Evolutionary conservation across 2,113 vertebrate species (phyloP).

Genomic region (Oncorhynchus keta): DNA sequence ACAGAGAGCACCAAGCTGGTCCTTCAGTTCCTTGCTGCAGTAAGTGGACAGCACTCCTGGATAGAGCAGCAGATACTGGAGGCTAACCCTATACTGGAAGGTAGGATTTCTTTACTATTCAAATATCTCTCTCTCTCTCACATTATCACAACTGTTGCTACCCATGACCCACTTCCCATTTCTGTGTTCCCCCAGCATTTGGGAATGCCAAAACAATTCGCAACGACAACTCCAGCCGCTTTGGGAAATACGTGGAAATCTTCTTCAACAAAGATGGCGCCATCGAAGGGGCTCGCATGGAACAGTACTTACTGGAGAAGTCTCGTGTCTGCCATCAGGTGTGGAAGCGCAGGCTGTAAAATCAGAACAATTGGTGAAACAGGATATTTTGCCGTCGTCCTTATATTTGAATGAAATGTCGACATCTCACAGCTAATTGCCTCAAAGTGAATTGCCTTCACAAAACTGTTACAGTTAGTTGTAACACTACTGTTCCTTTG

Average conservation of each 20-base stretch:
- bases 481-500: background rate
- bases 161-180: background rate
- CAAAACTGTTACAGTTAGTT: no score
- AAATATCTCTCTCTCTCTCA: no score
- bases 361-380: no score
- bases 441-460: background rate
- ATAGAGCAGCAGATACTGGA: conserved; percentile 92
- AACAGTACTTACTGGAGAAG: conserved; percentile 96
- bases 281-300: conserved; percentile 86
- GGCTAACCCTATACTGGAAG: conserved; percentile 93
- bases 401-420: no score
- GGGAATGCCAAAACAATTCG: conserved; percentile 93
- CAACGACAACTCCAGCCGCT: conserved; percentile 96
- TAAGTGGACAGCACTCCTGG: conserved; percentile 88
- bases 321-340: conserved; percentile 94
- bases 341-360: conserved; percentile 27
- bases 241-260: conserved; percentile 96
- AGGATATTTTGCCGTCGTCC: no score
- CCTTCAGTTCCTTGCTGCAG: conserved; percentile 87
- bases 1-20: conserved; percentile 93
- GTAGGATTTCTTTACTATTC: conserved; percentile 56
- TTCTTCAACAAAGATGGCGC: conserved; percentile 82
- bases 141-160: background rate
- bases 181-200: conserved; percentile 76
- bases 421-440: background rate